Conservation (phyloP, 2,797 vertebrate species). For the Crocidura indochinensis region DNA sequence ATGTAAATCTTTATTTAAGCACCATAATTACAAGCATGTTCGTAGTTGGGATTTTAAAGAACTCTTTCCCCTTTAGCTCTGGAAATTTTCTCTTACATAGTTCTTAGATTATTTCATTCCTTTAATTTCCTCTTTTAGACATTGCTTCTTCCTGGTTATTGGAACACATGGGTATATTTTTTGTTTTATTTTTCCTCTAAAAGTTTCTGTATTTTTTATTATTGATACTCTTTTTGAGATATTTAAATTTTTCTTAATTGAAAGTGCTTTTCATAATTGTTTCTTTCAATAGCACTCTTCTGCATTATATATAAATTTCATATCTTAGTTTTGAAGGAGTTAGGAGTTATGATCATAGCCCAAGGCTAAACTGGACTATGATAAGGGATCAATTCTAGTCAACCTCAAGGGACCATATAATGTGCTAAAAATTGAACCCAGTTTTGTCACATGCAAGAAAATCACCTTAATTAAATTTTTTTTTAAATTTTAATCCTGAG, state of each 20-base stretch:
- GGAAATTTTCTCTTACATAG: background rate
- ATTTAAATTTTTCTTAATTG: constrained; percentile 9
- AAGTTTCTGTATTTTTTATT: constrained; percentile 25
- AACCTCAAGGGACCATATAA: too few relatives aligned
- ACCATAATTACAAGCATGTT: too few relatives aligned
- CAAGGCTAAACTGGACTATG: too few relatives aligned
- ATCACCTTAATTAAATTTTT: too few relatives aligned
- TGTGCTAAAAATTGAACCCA: too few relatives aligned
- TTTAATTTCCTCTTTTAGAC: background rate
- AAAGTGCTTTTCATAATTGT: constrained; percentile 7
- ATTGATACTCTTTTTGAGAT: background rate
- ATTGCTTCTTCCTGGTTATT: background rate
- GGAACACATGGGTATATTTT: background rate
- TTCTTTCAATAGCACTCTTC: background rate
- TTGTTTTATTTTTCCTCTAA: constrained; percentile 12
- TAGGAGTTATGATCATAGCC: too few relatives aligned
- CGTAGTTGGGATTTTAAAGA: background rate
- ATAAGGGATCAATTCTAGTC: too few relatives aligned
- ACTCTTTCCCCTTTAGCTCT: background rate
- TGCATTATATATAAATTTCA: background rate
- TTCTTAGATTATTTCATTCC: background rate
- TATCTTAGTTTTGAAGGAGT: too few relatives aligned
- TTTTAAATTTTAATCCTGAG: too few relatives aligned
- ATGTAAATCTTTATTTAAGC: too few relatives aligned
- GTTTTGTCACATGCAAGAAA: too few relatives aligned